Evolutionary conservation across 2,888 invertebrate species (phyloP), one percentile per base, ranked within the genome.

Genomic region (Gandaritis pyraliata): DNA sequence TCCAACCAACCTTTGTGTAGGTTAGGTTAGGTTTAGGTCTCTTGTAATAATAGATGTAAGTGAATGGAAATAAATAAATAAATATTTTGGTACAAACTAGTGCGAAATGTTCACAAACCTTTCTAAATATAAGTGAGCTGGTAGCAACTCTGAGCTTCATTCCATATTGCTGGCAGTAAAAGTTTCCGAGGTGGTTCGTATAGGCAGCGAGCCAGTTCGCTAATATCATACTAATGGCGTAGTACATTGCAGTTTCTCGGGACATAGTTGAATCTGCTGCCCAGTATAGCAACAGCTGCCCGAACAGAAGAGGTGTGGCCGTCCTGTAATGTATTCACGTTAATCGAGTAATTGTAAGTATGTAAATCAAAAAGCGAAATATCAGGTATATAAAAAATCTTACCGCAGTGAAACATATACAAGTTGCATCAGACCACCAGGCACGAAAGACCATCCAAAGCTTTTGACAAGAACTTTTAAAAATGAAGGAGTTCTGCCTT

Each of bases 121-220:
- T 97, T 86, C 95, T 93, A 76, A 95, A 96, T 78, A 97, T 93
- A 1, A 97, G 82, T 0, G 95, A 94, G 73, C 96, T 95, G 58
- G 94, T 94, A 0, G 96, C 95, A 0, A 96, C 90, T 68, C 96
- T 90, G 39, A 96, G 86, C 76, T 95, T 93, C 95, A 96, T 95
- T 38, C 96, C 96, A 12, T 94, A 91, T 74, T 95, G 94, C 73
- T 93, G 92, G 33, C 93, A 89, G 47, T 92, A 94, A 74, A 95
- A 93, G 80, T 95, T 94, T 66, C 95, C 95, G 0, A 96, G 96
- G 81, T 97, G 96, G 73, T 94, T 94, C 57, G 94, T 88, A 56
- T 94, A 83, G 0, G 94, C 92, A 3, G 94, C 94, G 43, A 93
- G 77, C 69, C 93, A 69, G 68, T 90, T 91, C 18, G 73, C 66